Percentiles rank a stretch among this genome's conserved stretches.
Conservation (phyloP, 1,140 invertebrate species). For the Solen grandis region DNA sequence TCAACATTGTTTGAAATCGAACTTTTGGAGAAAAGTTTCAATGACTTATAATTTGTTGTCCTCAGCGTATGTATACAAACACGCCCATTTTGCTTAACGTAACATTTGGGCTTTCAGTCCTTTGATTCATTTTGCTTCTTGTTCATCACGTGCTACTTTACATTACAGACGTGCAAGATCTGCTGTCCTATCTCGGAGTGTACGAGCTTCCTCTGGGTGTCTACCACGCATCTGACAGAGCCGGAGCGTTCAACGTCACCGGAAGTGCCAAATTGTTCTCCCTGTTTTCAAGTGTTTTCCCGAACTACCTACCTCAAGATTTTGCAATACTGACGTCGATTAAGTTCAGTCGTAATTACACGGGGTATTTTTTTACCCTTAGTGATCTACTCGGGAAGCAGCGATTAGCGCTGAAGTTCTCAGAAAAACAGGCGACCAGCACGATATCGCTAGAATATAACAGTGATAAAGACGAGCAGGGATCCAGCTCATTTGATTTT, state of each 20-base stretch:
- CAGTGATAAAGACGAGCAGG: constrained; percentile 55
- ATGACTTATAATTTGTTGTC: too few relatives aligned
- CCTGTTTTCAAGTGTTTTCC: constrained; percentile 65
- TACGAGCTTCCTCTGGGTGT: constrained; percentile 68
- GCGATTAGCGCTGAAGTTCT: constrained; percentile 66
- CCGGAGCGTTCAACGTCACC: constrained; percentile 67
- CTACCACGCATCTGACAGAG: constrained; percentile 53
- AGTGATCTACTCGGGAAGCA: constrained; percentile 72
- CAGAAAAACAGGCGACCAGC: not conserved
- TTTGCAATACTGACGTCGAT: constrained; percentile 71
- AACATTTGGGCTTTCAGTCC: too few relatives aligned
- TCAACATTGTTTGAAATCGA: too few relatives aligned
- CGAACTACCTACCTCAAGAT: constrained; percentile 66
- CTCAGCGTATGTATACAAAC: too few relatives aligned
- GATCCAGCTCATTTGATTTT: constrained; percentile 61
- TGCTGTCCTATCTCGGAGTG: constrained; percentile 64
- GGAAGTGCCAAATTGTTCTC: constrained; percentile 65
- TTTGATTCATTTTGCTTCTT: too few relatives aligned
- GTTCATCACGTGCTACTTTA: too few relatives aligned
- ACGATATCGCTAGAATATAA: constrained; percentile 57
- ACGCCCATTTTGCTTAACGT: too few relatives aligned
- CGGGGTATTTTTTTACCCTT: constrained; percentile 73
- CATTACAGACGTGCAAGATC: constrained; percentile 63
- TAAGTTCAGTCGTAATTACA: constrained; percentile 53
- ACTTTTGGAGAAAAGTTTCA: too few relatives aligned